A percentile compares a stretch with the other conserved stretches of the same genome.
These are phyloP conservation scores for Gouania willdenowi DNA, from an alignment of 2,797 vertebrate species.

Conservation along the genomic window DNA sequence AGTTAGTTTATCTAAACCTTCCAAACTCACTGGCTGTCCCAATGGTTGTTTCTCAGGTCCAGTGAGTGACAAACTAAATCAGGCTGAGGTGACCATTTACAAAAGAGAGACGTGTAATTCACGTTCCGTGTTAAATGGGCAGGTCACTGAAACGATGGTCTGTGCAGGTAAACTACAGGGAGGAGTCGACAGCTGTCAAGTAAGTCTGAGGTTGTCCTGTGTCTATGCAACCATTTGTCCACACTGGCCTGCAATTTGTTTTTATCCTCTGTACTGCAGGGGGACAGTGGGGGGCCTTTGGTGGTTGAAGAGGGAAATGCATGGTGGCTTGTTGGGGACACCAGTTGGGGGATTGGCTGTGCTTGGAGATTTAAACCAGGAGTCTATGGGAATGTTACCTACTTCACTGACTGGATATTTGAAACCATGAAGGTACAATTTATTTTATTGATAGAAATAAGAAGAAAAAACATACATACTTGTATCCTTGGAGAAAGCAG, in stretches of 20 bases:
- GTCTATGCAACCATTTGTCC: background rate
- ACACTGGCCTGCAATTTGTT: background rate
- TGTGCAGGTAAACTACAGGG: constrained; percentile 85
- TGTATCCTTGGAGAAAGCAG: no score
- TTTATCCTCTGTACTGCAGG: constrained; percentile 66
- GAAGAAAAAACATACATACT: no score
- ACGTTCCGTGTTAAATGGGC: constrained; percentile 56
- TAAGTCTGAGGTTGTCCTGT: constrained; percentile 37
- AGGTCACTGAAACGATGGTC: constrained; percentile 81
- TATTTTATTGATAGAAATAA: no score
- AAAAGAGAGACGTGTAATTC: constrained; percentile 72
- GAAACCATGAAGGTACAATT: constrained; percentile 77
- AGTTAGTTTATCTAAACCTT: no score
- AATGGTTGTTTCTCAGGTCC: constrained; percentile 42
- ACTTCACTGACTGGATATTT: constrained; percentile 84
- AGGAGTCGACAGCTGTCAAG: constrained; percentile 87
- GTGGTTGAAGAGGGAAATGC: constrained; percentile 66
- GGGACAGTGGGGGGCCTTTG: constrained; percentile 92
- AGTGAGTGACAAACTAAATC: constrained; percentile 42
- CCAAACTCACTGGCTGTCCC: no score
- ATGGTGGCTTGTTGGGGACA: constrained; percentile 92
- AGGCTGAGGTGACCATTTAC: constrained; percentile 77
- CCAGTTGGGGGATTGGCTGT: constrained; percentile 90
- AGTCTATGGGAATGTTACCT: constrained; percentile 84
- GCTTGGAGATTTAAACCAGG: constrained; percentile 79